Conservation (phyloP, 2,888 invertebrate species). For the Dasysyrphus albostriatus region DNA sequence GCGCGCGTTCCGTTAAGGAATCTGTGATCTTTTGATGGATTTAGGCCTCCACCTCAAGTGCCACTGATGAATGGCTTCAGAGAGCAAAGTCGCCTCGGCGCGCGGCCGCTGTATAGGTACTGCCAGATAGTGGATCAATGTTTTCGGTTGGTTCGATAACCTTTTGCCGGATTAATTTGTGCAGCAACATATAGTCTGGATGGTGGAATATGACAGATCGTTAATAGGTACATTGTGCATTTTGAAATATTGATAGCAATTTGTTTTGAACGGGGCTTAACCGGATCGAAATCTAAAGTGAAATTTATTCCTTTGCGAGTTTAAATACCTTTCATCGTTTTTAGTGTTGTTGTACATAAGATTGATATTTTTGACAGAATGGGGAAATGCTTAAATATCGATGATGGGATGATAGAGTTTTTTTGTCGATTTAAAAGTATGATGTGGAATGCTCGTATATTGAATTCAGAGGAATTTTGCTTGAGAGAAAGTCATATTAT, state of each 20-base stretch:
- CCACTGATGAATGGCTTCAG: conserved; percentile 83
- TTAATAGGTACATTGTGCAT: conserved; percentile 64
- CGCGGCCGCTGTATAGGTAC: background rate
- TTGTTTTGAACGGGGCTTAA: conserved; percentile 63
- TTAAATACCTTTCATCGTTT: conserved; percentile 73
- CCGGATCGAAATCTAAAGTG: conserved; percentile 72
- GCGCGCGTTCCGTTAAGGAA: conserved; percentile 56
- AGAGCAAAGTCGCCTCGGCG: conserved; percentile 31
- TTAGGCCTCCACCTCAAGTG: conserved; percentile 84
- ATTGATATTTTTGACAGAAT: conserved; percentile 64
- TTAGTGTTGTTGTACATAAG: conserved; percentile 39
- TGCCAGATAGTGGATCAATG: conserved; percentile 58
- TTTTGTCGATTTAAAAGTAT: background rate
- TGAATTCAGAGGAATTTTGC: conserved; percentile 13
- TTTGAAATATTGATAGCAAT: conserved; percentile 66
- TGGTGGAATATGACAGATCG: conserved; percentile 74
- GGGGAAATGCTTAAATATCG: conserved; percentile 17
- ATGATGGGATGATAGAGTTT: background rate
- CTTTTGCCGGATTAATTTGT: conserved; percentile 73
- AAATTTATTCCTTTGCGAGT: conserved; percentile 65
- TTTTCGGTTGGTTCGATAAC: conserved; percentile 72
- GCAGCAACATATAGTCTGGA: conserved; percentile 27
- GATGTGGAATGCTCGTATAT: background rate
- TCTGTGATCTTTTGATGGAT: conserved; percentile 81
- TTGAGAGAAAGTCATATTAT: conserved; percentile 3